Percentiles rank a stretch among this genome's conserved stretches.
These are phyloP conservation scores for Calypte anna DNA, from an alignment of 2,113 vertebrate species.

Conservation along the genomic window DNA sequence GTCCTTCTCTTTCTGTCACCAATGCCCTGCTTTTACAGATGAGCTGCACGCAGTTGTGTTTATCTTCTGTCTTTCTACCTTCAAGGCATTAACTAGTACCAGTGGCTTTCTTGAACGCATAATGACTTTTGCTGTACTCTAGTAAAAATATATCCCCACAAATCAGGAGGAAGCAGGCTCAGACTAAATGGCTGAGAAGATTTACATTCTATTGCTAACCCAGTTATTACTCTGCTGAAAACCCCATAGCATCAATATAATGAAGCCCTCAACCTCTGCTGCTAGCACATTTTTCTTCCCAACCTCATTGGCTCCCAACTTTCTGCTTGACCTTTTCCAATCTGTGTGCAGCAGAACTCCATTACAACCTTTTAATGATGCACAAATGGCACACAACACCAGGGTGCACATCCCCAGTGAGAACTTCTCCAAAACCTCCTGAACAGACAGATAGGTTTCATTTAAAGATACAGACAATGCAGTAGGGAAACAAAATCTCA, in stretches of 20 bases:
- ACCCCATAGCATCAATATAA: conserved; percentile 85
- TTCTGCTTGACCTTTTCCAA: conserved; percentile 87
- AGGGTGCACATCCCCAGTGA: conserved; percentile 77
- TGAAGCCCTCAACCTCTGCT: conserved; percentile 84
- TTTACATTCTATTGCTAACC: conserved; percentile 86
- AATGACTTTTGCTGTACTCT: conserved; percentile 82
- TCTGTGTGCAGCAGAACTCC: conserved; percentile 81
- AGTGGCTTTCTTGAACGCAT: conserved; percentile 73
- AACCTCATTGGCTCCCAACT: conserved; percentile 82
- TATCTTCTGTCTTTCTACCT: conserved; percentile 61
- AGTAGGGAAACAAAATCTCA: not conserved
- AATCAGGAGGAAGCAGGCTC: conserved; percentile 81
- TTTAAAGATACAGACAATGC: conserved; percentile 54
- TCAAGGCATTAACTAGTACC: conserved; percentile 73
- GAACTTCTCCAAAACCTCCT: conserved; percentile 67
- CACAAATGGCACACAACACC: conserved; percentile 83
- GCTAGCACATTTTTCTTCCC: conserved; percentile 82
- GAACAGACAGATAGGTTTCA: conserved; percentile 33
- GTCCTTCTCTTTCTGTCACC: not conserved
- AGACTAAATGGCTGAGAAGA: conserved; percentile 82
- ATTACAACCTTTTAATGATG: conserved; percentile 88
- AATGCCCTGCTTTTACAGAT: not conserved
- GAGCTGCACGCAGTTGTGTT: conserved; percentile 26
- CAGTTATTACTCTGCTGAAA: conserved; percentile 84
- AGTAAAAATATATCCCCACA: conserved; percentile 83